A percentile compares a stretch with the other conserved stretches of the same genome.
Evolutionary conservation across 2,113 vertebrate genomes (phyloP).

Genomic region (Oenanthe oenanthe): DNA sequence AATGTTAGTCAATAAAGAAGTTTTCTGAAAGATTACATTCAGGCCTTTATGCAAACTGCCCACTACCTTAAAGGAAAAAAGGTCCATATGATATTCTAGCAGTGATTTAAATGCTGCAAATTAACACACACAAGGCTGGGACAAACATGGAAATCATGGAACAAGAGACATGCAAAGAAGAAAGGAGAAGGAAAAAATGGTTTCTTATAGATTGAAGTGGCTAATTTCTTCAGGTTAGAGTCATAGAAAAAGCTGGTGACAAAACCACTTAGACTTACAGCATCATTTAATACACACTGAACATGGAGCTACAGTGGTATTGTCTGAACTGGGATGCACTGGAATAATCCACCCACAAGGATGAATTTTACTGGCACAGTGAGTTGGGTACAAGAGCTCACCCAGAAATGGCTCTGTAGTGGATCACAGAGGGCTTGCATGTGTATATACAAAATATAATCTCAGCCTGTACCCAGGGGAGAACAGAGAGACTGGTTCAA

Average conservation of each 20-base stretch:
- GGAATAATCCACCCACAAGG: neutral
- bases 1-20: constrained; percentile 45
- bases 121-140: neutral
- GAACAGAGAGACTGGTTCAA: neutral
- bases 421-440: fast-evolving
- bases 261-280: neutral
- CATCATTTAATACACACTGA: neutral
- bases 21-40: neutral
- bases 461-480: neutral
- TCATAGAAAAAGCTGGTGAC: neutral
- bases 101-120: neutral
- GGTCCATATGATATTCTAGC: neutral
- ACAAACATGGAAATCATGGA: neutral
- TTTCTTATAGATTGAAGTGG: neutral
- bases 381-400: neutral
- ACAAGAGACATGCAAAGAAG: fast-evolving
- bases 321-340: neutral
- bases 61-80: neutral
- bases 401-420: neutral
- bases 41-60: neutral
- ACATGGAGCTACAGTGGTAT: neutral
- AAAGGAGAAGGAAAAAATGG: fast-evolving
- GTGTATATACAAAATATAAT: neutral
- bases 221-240: neutral
- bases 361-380: neutral